phyloP scores from a whole-genome alignment of 2,797 vertebrate species.

The Macropodus opercularis region DNA sequence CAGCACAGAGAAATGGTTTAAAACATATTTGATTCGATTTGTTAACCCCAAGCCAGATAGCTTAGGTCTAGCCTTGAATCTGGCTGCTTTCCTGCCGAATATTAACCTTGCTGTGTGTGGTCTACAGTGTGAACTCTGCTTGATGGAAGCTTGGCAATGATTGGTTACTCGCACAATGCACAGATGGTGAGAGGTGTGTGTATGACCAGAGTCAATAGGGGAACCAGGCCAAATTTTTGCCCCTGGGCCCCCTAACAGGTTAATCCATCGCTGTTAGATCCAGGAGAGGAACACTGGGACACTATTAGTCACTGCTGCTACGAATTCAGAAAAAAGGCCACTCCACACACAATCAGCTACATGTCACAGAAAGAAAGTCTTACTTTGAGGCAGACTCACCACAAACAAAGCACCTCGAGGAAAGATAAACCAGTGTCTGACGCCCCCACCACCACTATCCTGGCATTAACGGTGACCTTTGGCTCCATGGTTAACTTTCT shows the following conservation, averaged over 20 bases:
- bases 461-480: constrained; percentile 85
- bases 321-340: neutral
- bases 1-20: too few relatives aligned
- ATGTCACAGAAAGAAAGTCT: neutral
- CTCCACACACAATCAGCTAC: neutral
- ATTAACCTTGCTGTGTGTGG: neutral
- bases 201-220: constrained; percentile 2
- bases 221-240: constrained; percentile 10
- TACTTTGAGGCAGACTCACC: constrained; percentile 74
- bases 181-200: constrained; percentile 42
- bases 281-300: constrained; percentile 1
- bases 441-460: constrained; percentile 93
- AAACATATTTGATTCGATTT: too few relatives aligned
- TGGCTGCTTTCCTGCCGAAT: neutral
- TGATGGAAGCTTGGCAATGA: constrained; percentile 17
- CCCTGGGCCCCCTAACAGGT: constrained; percentile 23
- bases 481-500: constrained; percentile 90
- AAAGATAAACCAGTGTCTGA: constrained; percentile 90
- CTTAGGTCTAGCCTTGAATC: neutral
- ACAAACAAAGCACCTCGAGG: constrained; percentile 87
- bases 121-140: neutral
- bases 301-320: constrained; percentile 2
- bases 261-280: constrained; percentile 4
- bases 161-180: constrained; percentile 22
- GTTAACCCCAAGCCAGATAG: neutral